Evolutionary conservation across 2,113 vertebrate genomes (phyloP), one percentile per base, ranked within the genome.

Genomic region (Butorides virescens): DNA sequence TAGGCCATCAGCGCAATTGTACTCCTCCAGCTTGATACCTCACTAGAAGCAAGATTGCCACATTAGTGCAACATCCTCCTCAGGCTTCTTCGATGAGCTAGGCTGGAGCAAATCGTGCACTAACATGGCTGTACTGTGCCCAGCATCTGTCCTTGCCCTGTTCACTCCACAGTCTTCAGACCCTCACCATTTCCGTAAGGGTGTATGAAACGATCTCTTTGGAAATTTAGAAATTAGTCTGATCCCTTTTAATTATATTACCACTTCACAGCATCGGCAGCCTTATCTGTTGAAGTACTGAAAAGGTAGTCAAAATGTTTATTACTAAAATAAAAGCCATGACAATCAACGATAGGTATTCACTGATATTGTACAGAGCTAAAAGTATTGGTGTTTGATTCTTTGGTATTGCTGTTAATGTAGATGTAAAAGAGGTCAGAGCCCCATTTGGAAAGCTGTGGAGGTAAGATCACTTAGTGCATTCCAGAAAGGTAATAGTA

Each of bases 401-500:
- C 58, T 52, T 37, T 46, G 37, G 26, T 67, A 78, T 16, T 72
- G 77, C 58, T 53, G 46, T 26, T 85, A 39, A 70, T 0, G 13
- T 56, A 2, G 1, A n/a, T 39, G 30, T 23, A 61, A 58, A 68
- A 95, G 58, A 75, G 71, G 87, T 61, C 77, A 92, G 62, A 84
- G 62, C 15, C 58, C 47, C 62, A 11, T 70, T 39, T 58, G 49
- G 63, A 86, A 91, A 95, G 82, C 90, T 81, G 46, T 50, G 58
- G 27, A 93, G 5, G 32, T 70, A 78, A 93, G 78, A 66, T 92
- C 92, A 96, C 79, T 66, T 65, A 55, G 37, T 58, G 73, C 92
- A 97, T 96, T 98, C 97, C 94, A 97, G 88, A 55, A 81, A 79
- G 71, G 76, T 53, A 80, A 88, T 56, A 93, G 67, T n/a, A 96